Evolutionary conservation across 2,888 invertebrate genomes (phyloP), one percentile per base, ranked within the genome.

Genomic region (Erynnis tages): DNA sequence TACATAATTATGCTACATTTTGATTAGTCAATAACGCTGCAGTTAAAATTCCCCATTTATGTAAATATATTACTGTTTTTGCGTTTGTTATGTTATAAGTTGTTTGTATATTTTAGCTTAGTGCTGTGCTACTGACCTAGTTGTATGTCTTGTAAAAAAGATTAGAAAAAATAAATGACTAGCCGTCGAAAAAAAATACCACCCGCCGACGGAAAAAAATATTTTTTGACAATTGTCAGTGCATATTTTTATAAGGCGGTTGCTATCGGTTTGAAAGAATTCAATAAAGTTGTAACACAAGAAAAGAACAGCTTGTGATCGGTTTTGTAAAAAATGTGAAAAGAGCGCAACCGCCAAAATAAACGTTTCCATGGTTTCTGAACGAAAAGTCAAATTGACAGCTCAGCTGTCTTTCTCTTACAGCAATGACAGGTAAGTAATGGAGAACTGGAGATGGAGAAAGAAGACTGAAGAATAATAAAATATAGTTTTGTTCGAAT

Each of bases 241-340:
- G 66, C 79, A 76, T 75, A 72, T 67, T 66, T 72, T 65, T 59
- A 57, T 59, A 63, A 66, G 81, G 84, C 83, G 82, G 80, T 76
- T 74, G 73, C 69, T 19, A 59, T 61, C 27, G 16, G 37, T 49
- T 49, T 49, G 25, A 25, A 49, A 34, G 34, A 43, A 25, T 17
- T 62, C 57, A 57, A 50, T 56, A 59, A 32, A 60, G 57, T 72
- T 84, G 84, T 86, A 82, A 86, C 84, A 68, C 84, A 74, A 80
- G 85, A 87, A 87, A 87, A 86, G 75, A 86, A 45, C 57, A 55
- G 55, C 85, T 85, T 80, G 86, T 79, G 84, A 34, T 53, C 54
- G 66, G 60, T 77, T 79, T 80, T 80, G 71, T 78, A 13, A 72
- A 73, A 78, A 82, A 66, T 65, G 63, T 67, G 57, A 61, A 75